phyloP scores from a whole-genome alignment of 2,113 vertebrate genomes.

The Perognathus longimembris region DNA sequence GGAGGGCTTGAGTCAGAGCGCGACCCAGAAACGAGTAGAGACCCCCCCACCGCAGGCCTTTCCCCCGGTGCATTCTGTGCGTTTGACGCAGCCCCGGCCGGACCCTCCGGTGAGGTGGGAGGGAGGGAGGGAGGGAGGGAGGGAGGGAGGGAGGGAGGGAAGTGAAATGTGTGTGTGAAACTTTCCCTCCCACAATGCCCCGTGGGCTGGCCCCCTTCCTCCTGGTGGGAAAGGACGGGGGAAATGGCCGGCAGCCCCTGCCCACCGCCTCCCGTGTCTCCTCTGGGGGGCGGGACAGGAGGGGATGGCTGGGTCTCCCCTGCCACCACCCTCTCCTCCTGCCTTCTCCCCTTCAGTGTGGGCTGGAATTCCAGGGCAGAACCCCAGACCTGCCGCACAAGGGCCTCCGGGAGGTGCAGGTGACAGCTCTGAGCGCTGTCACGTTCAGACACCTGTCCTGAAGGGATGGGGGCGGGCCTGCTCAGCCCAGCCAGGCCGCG shows the following conservation, averaged over 20 bases:
- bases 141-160: too few species aligned
- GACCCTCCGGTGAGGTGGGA: neutral
- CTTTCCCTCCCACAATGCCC: rapidly evolving
- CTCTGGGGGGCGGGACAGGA: rapidly evolving
- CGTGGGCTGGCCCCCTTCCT: neutral
- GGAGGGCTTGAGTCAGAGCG: neutral
- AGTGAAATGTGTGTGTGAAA: rapidly evolving
- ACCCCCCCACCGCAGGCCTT: neutral
- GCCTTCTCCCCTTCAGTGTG: neutral
- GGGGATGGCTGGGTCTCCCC: rapidly evolving
- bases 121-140: too few species aligned
- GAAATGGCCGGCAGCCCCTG: too few species aligned
- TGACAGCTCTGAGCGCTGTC: neutral
- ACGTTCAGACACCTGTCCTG: rapidly evolving
- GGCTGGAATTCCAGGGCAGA: neutral
- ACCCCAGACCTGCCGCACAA: neutral
- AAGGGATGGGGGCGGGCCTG: rapidly evolving
- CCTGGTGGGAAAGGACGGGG: neutral
- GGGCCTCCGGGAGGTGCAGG: neutral
- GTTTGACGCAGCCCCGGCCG: neutral
- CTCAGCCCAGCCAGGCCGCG: rapidly evolving
- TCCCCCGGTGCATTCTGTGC: neutral
- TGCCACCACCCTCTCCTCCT: rapidly evolving
- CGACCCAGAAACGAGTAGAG: neutral
- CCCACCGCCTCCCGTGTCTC: rapidly evolving